Conservation (phyloP, 2,113 vertebrate species). For the Pituophis catenifer region DNA sequence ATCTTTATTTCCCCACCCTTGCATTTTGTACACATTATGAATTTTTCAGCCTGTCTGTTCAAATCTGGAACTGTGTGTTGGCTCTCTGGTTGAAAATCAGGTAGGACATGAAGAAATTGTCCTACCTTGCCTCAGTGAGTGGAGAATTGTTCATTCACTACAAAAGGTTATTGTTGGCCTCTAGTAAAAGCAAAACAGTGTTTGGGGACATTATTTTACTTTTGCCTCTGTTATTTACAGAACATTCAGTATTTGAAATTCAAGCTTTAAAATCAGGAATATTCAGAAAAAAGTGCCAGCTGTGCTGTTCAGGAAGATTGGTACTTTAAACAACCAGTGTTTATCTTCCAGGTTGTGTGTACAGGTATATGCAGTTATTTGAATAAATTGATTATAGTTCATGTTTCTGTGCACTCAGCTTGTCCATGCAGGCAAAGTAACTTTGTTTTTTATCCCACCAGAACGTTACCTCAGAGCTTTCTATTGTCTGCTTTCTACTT, state of each 20-base stretch:
- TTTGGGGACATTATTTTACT: not conserved
- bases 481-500: not conserved
- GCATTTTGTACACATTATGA: not conserved
- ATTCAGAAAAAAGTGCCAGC: not conserved
- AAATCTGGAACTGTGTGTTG: not conserved
- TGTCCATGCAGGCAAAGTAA: not conserved
- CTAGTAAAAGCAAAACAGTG: not conserved
- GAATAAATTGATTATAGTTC: not conserved
- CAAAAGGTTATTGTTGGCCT: not conserved
- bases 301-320: not conserved
- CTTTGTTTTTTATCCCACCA: not conserved
- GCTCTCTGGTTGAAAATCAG: not conserved
- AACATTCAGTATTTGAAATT: conserved; percentile 25
- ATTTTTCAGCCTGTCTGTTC: not conserved
- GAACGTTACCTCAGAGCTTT: not conserved
- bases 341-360: not conserved
- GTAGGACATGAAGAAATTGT: not conserved
- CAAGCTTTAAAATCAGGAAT: conserved; percentile 17
- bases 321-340: not conserved
- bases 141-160: not conserved
- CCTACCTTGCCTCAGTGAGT: not conserved
- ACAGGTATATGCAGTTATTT: not conserved
- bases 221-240: conserved; percentile 1
- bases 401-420: not conserved
- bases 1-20: not conserved